Base-by-base conservation (phyloP, 2,797 vertebrate species). In the Gambusia yucatana region DNA sequence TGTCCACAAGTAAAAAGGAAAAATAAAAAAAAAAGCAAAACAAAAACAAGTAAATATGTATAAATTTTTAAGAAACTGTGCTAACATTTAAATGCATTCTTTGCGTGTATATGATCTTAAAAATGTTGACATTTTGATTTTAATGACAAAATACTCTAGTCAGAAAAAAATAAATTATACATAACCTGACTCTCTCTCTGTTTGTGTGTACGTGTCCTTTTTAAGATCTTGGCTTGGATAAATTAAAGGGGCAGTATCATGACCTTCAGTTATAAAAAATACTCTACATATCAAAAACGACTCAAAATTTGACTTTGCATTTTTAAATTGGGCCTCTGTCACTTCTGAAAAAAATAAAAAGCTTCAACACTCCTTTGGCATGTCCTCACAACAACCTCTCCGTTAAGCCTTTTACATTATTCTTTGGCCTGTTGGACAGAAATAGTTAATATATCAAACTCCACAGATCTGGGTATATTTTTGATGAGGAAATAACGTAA, bases 51-150 rank as follows among this genome's bases (percentile, higher is more conserved):
- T 98, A 98, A 96, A 98, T 97, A 97, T 97, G 97, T 98, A 98
- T 97, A 97, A 96, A 97, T 96, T 97, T 94, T 96, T 96, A 97
- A 97, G 96, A 96, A 97, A 96, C 96, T 88, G 96, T 97, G 96
- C 97, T 97, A 95, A 98, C 97, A 96, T 95, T 96, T 95, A 94
- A 96, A 96, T 96, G 96, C 96, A 88, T 97, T 95, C 93, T 97
- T 70, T 97, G 95, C 96, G 94, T 96, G 97, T 98, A 97, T 97
- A 97, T 97, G 97, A 97, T 98, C 97, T 97, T 97, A 97, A 97
- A 97, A 97, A 97, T 96, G 96, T 97, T 97, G 97, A 97, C 96
- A 95, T 96, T 96, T 96, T 92, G 95, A 97, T 98, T 96, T 96
- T 97, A 93, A 95, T 93, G 93, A 95, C 85, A 94, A 96, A 95